Evolutionary conservation across 2,888 invertebrate genomes (phyloP).

Genomic region (Pachymerium ferrugineum): DNA sequence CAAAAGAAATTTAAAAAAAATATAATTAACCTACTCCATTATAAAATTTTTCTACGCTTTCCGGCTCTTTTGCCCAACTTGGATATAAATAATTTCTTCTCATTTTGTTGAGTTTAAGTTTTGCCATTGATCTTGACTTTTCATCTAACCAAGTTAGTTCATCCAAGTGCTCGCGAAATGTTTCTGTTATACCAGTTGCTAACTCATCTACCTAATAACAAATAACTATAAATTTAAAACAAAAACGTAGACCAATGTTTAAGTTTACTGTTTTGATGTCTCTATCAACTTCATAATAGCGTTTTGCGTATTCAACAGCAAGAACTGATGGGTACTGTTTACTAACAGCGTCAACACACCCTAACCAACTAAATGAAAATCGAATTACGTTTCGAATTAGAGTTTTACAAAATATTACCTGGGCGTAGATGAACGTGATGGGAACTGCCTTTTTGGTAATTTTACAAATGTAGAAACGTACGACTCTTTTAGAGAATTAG

Average conservation of each 20-base stretch:
- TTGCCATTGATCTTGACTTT: conserved; percentile 75
- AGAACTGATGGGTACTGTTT: no score
- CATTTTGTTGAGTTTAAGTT: conserved; percentile 58
- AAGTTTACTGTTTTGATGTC: not conserved
- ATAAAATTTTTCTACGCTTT: conserved; percentile 63
- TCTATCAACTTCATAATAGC: not conserved
- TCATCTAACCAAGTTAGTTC: conserved; percentile 92
- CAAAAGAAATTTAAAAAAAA: not conserved
- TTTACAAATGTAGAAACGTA: no score
- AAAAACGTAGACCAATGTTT: not conserved
- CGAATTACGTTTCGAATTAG: no score
- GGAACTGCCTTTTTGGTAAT: no score
- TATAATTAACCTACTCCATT: not conserved
- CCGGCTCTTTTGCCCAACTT: conserved; percentile 62
- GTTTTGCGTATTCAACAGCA: not conserved
- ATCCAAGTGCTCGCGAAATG: conserved; percentile 80
- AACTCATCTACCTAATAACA: conserved; percentile 73
- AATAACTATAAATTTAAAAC: not conserved
- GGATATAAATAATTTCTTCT: not conserved
- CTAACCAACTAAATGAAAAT: no score
- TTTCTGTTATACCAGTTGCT: conserved; percentile 80
- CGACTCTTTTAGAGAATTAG: no score
- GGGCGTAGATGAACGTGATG: no score
- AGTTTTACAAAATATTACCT: no score
- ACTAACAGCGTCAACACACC: no score